Conservation (phyloP, 2,797 vertebrate genomes). For the Oreortyx pictus region DNA sequence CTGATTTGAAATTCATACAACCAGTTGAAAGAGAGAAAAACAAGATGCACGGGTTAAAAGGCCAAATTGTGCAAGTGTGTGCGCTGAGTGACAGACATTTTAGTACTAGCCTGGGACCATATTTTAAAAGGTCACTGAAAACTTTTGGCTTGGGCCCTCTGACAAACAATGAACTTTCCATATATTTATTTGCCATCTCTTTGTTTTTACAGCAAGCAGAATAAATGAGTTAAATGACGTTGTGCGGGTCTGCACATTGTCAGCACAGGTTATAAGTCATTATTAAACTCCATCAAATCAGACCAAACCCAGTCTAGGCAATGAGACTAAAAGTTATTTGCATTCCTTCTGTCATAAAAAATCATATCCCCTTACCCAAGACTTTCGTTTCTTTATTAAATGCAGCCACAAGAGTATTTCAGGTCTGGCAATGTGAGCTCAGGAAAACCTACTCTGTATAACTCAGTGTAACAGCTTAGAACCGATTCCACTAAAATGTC, state of each 20-base stretch:
- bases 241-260: constrained; percentile 92
- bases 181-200: constrained; percentile 93
- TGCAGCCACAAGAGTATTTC: constrained; percentile 87
- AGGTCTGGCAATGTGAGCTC: constrained; percentile 83
- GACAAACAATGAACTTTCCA: constrained; percentile 89
- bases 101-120: constrained; percentile 88
- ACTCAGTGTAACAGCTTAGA: constrained; percentile 82
- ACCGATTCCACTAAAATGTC: constrained; percentile 82
- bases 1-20: constrained; percentile 86
- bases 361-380: constrained; percentile 88
- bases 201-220: constrained; percentile 93
- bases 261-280: constrained; percentile 98
- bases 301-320: constrained; percentile 84
- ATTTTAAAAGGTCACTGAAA: constrained; percentile 89
- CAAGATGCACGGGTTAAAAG: constrained; percentile 86
- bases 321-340: constrained; percentile 86
- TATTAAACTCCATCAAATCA: constrained; percentile 92
- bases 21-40: constrained; percentile 86
- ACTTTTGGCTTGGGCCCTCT: constrained; percentile 85
- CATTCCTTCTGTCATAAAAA: constrained; percentile 90
- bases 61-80: constrained; percentile 83
- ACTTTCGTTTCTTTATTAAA: constrained; percentile 88
- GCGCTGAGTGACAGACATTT: constrained; percentile 91
- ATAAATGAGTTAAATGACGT: constrained; percentile 95
- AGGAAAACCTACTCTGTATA: constrained; percentile 81